phyloP scores from a whole-genome alignment of 2,113 vertebrate genomes.

The Entomyzon cyanotis region DNA sequence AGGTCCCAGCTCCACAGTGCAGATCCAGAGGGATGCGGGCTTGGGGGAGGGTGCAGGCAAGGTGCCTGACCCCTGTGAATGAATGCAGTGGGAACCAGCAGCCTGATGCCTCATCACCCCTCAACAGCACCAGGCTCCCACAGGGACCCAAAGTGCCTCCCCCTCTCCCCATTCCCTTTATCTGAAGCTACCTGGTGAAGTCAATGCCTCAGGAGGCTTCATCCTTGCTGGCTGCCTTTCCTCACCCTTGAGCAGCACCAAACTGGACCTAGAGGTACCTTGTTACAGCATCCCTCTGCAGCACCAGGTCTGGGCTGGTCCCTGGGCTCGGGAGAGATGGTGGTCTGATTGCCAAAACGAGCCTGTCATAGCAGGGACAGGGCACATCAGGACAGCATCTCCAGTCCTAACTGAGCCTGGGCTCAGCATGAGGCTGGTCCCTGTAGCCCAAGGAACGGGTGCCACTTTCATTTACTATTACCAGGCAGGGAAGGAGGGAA shows the following conservation, averaged over 20 bases:
- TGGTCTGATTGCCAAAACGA: accelerated
- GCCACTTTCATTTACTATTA: slow-evolving; percentile 49
- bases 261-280: neutral
- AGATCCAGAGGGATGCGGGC: neutral
- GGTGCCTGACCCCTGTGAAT: neutral
- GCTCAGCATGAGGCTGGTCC: neutral
- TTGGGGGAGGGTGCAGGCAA: neutral
- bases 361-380: accelerated
- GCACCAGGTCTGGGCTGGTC: neutral
- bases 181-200: neutral
- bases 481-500: slow-evolving; percentile 19
- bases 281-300: neutral
- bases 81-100: accelerated
- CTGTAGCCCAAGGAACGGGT: neutral
- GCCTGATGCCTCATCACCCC: accelerated
- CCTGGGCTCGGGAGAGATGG: neutral
- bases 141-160: neutral
- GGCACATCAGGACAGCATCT: neutral
- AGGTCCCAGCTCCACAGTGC: neutral
- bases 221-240: neutral
- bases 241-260: neutral
- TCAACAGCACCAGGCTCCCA: neutral
- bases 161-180: neutral
- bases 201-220: accelerated
- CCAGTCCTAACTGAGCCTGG: neutral